phyloP scores from a whole-genome alignment of 2,113 vertebrate genomes.

The Rattus norvegicus region DNA sequence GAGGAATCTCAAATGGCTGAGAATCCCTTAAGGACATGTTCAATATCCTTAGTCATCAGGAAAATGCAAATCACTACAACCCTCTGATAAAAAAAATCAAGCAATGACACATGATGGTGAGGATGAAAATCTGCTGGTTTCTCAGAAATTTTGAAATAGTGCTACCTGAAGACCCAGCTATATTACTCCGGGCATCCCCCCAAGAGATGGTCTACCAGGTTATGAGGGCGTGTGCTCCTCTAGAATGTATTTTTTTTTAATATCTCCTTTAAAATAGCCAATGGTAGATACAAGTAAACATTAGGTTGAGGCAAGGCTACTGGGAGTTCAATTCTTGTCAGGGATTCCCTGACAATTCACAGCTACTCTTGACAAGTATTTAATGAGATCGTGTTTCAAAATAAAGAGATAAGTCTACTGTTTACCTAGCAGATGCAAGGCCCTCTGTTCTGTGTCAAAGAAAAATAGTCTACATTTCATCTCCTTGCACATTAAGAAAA shows the following conservation, averaged over 20 bases:
- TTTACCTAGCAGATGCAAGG: neutral
- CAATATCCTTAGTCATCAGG: no score
- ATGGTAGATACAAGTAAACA: neutral
- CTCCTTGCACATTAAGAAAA: neutral
- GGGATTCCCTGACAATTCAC: neutral
- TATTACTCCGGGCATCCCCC: no score
- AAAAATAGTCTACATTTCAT: neutral
- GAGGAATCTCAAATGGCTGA: no score
- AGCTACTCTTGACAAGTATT: neutral
- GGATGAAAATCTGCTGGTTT: no score
- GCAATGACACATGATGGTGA: no score
- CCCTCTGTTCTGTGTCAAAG: accelerated
- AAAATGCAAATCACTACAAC: no score
- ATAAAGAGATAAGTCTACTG: neutral
- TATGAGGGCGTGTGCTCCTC: no score
- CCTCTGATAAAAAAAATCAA: no score
- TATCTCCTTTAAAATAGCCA: neutral
- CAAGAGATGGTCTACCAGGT: no score
- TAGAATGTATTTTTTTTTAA: neutral
- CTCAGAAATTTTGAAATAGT: no score
- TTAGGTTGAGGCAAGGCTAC: neutral
- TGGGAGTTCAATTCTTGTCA: neutral
- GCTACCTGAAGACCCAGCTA: no score
- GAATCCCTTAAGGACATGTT: no score
- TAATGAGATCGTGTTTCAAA: neutral